phyloP scores from a whole-genome alignment of 2,113 vertebrate species.

The Saguinus midas region DNA sequence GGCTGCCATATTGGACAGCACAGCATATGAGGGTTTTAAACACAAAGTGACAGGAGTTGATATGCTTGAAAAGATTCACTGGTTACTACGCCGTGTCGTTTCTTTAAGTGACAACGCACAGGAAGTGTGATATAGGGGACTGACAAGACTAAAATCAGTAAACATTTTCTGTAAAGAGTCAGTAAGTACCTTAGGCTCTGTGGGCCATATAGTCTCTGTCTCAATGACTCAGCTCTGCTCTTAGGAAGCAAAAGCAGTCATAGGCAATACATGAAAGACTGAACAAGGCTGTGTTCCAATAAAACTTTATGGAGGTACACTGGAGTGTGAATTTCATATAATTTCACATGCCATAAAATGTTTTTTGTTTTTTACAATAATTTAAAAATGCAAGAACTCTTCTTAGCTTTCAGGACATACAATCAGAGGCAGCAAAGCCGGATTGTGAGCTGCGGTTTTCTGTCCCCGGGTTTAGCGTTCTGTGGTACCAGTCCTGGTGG shows the following conservation, averaged over 20 bases:
- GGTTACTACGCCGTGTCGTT: background rate
- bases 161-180: background rate
- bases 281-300: background rate
- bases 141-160: background rate
- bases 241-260: background rate
- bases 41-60: background rate
- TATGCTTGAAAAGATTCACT: background rate
- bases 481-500: background rate
- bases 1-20: background rate
- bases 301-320: constrained; percentile 6
- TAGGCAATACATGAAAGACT: background rate
- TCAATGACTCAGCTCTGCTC: background rate
- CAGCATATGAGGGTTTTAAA: background rate
- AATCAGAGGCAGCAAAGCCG: background rate
- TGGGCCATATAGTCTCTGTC: background rate
- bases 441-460: background rate
- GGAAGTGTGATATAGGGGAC: background rate
- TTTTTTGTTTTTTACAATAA: background rate
- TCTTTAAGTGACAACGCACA: background rate
- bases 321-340: constrained; percentile 39
- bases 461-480: background rate
- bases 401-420: background rate
- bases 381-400: background rate
- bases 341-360: background rate
- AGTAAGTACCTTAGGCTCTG: constrained; percentile 23